Evolutionary conservation across 2,797 vertebrate species (phyloP).

Genomic region (Trachops cirrhosus): DNA sequence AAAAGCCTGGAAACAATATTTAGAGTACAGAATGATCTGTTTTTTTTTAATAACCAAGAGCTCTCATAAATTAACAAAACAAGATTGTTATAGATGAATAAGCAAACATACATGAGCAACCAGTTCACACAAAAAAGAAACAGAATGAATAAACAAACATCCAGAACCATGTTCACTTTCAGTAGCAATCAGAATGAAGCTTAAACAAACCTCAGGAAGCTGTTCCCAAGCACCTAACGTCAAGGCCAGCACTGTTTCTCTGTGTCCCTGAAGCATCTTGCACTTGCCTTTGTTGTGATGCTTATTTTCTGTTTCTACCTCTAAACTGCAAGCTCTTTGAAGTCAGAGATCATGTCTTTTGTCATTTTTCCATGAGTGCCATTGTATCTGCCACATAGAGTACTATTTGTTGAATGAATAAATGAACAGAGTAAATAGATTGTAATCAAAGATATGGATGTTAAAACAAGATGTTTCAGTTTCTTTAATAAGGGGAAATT

Average conservation of each 20-base stretch:
- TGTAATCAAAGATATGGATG: background rate
- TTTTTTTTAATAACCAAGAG: slow-evolving; percentile 39
- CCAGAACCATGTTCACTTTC: background rate
- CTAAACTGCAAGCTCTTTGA: background rate
- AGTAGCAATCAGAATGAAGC: background rate
- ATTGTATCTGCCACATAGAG: background rate
- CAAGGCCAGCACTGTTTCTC: background rate
- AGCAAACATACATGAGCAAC: background rate
- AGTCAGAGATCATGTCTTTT: background rate
- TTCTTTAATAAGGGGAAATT: slow-evolving; percentile 4
- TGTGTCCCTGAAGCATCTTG: background rate
- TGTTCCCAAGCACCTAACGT: background rate
- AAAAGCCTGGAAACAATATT: background rate
- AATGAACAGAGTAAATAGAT: background rate
- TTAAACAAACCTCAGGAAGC: background rate
- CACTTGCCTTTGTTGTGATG: background rate
- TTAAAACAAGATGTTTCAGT: background rate
- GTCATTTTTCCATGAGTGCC: background rate
- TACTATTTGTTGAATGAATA: background rate
- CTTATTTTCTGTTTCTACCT: background rate
- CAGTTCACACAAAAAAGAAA: background rate
- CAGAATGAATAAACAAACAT: background rate
- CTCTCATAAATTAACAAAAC: background rate
- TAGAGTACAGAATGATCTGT: background rate
- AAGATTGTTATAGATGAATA: background rate